Conservation (phyloP, 2,113 vertebrate species). For the Beaufortia kweichowensis region DNA sequence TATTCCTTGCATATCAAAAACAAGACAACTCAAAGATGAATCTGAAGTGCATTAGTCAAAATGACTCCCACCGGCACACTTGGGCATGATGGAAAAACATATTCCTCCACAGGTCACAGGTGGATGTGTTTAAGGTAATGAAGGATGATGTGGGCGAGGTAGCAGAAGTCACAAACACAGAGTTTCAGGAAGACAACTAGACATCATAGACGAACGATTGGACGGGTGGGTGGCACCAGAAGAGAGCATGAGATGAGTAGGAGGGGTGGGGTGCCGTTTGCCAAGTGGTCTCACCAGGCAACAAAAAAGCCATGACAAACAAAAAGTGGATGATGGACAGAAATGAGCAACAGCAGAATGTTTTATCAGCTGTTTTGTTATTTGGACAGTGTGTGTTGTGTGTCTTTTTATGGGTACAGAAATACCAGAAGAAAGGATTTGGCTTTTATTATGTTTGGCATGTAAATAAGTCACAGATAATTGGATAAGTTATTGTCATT, state of each 20-base stretch:
- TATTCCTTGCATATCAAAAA: too few species aligned
- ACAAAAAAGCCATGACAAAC: slow-evolving; percentile 31
- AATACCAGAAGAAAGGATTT: background rate
- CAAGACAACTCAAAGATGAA: background rate
- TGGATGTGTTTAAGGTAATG: slow-evolving; percentile 25
- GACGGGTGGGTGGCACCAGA: slow-evolving; percentile 51
- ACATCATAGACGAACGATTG: slow-evolving; percentile 23
- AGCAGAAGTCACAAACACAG: slow-evolving; percentile 47
- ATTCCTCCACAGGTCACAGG: slow-evolving; percentile 25
- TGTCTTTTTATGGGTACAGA: background rate
- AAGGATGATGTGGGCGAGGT: slow-evolving; percentile 30
- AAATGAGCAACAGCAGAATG: background rate
- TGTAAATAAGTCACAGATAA: slow-evolving; percentile 9
- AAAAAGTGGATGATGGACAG: background rate
- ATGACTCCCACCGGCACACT: too few species aligned
- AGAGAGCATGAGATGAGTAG: slow-evolving; percentile 51
- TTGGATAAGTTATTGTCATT: background rate
- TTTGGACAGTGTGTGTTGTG: background rate
- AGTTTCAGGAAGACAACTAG: slow-evolving; percentile 48
- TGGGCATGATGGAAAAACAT: background rate
- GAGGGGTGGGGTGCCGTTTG: slow-evolving; percentile 47
- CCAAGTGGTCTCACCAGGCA: slow-evolving; percentile 50
- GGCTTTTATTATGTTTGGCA: background rate
- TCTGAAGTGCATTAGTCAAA: too few species aligned
- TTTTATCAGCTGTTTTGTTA: background rate